Conservation (phyloP, 2,888 invertebrate species). For the Tenthredo scrophulariae region DNA sequence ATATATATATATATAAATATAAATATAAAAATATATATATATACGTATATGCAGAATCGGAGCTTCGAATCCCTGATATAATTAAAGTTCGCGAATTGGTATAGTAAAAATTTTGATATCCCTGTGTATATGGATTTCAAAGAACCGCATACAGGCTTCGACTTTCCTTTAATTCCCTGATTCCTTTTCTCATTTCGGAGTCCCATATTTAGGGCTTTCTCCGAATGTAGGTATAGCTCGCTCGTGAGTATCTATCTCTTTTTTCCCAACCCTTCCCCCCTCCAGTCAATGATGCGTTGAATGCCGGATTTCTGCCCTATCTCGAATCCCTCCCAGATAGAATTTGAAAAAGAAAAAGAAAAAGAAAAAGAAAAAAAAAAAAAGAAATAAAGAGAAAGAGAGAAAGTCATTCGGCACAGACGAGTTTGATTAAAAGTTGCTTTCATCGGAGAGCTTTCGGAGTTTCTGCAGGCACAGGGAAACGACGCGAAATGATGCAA, state of each 20-base stretch:
- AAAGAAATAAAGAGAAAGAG: not conserved
- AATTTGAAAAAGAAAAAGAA: not conserved
- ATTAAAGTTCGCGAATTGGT: no score
- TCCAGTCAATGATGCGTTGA: conserved; percentile 15
- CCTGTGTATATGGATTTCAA: not conserved
- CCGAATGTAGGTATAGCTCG: not conserved
- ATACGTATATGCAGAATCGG: no score
- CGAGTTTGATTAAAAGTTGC: conserved; percentile 51
- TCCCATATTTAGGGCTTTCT: not conserved
- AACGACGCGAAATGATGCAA: conserved; percentile 28
- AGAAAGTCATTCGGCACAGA: conserved; percentile 36
- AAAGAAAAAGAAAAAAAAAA: not conserved
- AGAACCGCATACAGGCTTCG: not conserved
- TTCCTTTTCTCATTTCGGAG: not conserved
- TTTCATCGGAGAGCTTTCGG: conserved; percentile 28
- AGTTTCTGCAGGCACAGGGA: not conserved
- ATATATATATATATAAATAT: no score
- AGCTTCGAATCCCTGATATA: no score
- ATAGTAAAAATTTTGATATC: not conserved
- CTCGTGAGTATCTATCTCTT: not conserved
- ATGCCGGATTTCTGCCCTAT: conserved; percentile 17
- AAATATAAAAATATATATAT: no score
- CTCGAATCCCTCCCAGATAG: conserved; percentile 21
- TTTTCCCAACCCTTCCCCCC: not conserved
- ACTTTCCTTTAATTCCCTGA: not conserved